A percentile compares a stretch with the other conserved stretches of the same genome.
Conservation (phyloP, 2,113 vertebrate genomes). For the Dromiciops gliroides region DNA sequence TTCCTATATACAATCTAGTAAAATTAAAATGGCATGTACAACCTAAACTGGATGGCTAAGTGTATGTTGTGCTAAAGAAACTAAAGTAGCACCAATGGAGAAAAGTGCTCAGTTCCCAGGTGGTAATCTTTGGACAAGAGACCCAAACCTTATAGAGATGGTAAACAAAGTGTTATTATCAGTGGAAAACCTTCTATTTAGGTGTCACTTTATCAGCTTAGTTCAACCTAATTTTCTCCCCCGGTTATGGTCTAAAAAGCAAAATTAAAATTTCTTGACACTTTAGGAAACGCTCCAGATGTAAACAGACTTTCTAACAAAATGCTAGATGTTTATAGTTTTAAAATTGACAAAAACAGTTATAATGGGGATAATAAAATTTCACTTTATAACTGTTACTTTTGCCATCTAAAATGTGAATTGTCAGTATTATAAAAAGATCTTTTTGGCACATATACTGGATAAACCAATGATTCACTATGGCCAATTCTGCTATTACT, state of each 20-base stretch:
- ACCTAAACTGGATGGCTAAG: not conserved
- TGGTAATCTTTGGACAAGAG: not conserved
- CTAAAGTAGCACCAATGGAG: not conserved
- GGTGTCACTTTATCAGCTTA: not conserved
- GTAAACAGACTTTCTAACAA: slow-evolving; percentile 44
- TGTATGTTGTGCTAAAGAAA: not conserved
- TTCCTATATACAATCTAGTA: not conserved
- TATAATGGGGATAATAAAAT: slow-evolving; percentile 37
- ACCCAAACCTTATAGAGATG: not conserved
- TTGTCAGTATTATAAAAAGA: slow-evolving; percentile 11
- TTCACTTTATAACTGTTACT: slow-evolving; percentile 18
- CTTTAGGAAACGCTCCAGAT: slow-evolving; percentile 31
- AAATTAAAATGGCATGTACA: not conserved
- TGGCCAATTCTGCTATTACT: not conserved
- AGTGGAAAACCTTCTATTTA: not conserved
- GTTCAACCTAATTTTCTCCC: not conserved
- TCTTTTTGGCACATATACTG: slow-evolving; percentile 12
- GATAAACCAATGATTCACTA: not conserved
- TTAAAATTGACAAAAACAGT: slow-evolving; percentile 22
- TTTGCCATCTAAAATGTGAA: slow-evolving; percentile 44
- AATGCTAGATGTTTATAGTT: slow-evolving; percentile 54
- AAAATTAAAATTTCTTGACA: slow-evolving; percentile 22
- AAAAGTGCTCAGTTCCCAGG: not conserved
- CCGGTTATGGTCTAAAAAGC: slow-evolving; percentile 21
- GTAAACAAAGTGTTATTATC: not conserved